These are phyloP conservation scores for Athene cunicularia DNA, from an alignment of 2,113 vertebrate species.

Conservation along the genomic window DNA sequence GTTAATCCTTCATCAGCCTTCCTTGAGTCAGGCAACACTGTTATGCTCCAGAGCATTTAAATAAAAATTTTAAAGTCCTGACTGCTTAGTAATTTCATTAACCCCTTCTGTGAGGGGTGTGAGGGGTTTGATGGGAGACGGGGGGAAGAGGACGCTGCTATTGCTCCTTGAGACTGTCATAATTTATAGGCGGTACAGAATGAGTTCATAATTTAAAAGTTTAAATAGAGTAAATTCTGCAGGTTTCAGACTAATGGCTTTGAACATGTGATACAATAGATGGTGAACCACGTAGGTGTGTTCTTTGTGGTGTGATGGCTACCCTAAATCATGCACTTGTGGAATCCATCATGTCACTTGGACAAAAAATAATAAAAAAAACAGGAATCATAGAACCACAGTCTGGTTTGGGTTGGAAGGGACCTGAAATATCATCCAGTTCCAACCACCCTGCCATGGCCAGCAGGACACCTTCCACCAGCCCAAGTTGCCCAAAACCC, in stretches of 20 bases:
- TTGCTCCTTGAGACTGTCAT: background rate
- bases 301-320: background rate
- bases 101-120: accelerated
- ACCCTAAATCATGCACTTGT: accelerated
- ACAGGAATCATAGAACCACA: background rate
- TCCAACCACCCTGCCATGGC: too few species aligned
- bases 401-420: too few species aligned
- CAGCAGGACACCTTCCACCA: too few species aligned
- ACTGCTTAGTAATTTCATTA: background rate
- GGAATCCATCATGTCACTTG: background rate
- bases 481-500: too few species aligned
- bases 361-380: background rate
- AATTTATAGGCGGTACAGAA: background rate
- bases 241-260: background rate
- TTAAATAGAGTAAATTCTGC: background rate
- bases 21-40: background rate
- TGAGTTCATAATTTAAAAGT: background rate
- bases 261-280: background rate
- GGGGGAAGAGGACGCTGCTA: accelerated
- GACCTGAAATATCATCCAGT: too few species aligned
- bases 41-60: background rate
- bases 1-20: background rate
- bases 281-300: background rate
- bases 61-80: background rate
- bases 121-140: background rate